Conservation (phyloP, 1,140 invertebrate genomes). For the Diuraphis noxia region DNA sequence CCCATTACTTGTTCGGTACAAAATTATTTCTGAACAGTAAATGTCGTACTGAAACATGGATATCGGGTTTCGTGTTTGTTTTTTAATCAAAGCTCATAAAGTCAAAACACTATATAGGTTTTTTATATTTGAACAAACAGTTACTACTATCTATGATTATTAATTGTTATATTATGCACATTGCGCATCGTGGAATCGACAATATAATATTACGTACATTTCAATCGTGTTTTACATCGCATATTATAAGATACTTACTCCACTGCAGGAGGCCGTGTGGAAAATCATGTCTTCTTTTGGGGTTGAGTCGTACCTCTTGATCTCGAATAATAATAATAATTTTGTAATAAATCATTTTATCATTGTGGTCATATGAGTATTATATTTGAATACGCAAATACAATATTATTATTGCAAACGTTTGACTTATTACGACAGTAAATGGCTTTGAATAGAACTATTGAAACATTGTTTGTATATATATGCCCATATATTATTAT, state of each 20-base stretch:
- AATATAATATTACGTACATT: too few species aligned
- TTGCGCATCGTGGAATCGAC: background rate
- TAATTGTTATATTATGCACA: too few species aligned
- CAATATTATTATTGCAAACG: background rate
- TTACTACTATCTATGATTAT: too few species aligned
- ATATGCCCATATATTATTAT: background rate
- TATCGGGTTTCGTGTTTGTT: background rate
- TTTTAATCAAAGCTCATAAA: background rate
- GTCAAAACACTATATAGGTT: too few species aligned
- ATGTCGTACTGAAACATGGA: background rate
- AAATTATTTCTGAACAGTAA: background rate
- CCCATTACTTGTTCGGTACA: background rate
- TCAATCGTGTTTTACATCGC: background rate
- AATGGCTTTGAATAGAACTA: background rate
- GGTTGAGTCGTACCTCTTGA: background rate
- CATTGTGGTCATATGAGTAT: background rate
- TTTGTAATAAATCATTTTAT: slow-evolving; percentile 11
- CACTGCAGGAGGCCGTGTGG: background rate
- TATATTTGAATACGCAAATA: background rate
- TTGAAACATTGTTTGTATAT: background rate
- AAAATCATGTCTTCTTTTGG: background rate
- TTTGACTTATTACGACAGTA: slow-evolving; percentile 5
- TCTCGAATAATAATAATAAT: background rate
- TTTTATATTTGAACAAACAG: background rate
- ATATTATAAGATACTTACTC: too few species aligned